Evolutionary conservation across 2,888 invertebrate species (phyloP).

Genomic region (Drepanosiphum platanoidis): DNA sequence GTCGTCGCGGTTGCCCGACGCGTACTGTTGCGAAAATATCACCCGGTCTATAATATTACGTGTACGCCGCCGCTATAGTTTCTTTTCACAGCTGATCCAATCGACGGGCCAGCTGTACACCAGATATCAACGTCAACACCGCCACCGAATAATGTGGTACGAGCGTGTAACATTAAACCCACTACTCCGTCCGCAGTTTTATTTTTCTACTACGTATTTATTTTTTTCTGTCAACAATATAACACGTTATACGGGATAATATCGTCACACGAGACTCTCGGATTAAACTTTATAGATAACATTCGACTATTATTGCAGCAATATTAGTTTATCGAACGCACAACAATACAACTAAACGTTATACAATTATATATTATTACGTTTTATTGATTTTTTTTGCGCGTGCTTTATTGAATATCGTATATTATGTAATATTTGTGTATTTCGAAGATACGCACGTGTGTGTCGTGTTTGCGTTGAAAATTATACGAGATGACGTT

Average conservation of each 20-base stretch:
- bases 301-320: too few relatives aligned
- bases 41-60: neutral
- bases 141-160: neutral
- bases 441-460: neutral
- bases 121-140: neutral
- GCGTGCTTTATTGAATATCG: neutral
- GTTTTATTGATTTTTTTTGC: neutral
- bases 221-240: too few relatives aligned
- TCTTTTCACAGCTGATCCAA: neutral
- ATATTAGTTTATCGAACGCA: too few relatives aligned
- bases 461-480: neutral
- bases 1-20: neutral
- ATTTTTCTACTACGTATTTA: too few relatives aligned
- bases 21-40: neutral
- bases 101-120: neutral
- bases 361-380: neutral
- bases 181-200: too few relatives aligned
- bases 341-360: too few relatives aligned
- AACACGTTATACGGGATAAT: too few relatives aligned
- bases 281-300: too few relatives aligned
- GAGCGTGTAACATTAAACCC: too few relatives aligned
- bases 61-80: neutral
- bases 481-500: neutral
- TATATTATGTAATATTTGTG: neutral
- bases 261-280: too few relatives aligned